Evolutionary conservation across 1,140 invertebrate species (phyloP).

Genomic region (Planococcus citri): DNA sequence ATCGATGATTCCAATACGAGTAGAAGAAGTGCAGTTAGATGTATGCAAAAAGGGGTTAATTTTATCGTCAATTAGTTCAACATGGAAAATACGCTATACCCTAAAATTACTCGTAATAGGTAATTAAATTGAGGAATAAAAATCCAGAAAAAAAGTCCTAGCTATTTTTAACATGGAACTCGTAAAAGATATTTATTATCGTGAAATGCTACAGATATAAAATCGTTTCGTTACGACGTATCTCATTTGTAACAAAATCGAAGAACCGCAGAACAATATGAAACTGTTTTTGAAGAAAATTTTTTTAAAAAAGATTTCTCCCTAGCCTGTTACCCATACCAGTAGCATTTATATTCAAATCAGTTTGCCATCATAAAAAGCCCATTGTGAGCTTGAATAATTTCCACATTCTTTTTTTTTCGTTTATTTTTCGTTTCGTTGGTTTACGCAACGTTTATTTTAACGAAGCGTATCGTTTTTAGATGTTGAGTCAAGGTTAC

Average conservation of each 20-base stretch:
- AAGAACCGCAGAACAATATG: not conserved
- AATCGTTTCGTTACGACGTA: too few species aligned
- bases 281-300: not conserved
- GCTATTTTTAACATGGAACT: too few species aligned
- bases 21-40: too few species aligned
- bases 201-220: not conserved
- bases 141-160: too few species aligned
- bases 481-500: not conserved
- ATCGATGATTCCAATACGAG: too few species aligned
- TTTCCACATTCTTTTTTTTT: not conserved
- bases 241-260: not conserved
- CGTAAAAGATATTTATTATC: not conserved
- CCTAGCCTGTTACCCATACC: not conserved
- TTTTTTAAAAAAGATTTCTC: not conserved
- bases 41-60: too few species aligned
- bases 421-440: not conserved
- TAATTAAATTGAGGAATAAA: too few species aligned
- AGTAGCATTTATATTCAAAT: not conserved
- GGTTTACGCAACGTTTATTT: not conserved
- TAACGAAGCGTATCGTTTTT: not conserved
- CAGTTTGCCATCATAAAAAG: not conserved
- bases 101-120: too few species aligned
- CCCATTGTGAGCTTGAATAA: not conserved
- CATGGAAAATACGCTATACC: too few species aligned
- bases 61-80: too few species aligned